Evolutionary conservation across 2,113 vertebrate species (phyloP).

Genomic region (Daphoenositta chrysoptera): DNA sequence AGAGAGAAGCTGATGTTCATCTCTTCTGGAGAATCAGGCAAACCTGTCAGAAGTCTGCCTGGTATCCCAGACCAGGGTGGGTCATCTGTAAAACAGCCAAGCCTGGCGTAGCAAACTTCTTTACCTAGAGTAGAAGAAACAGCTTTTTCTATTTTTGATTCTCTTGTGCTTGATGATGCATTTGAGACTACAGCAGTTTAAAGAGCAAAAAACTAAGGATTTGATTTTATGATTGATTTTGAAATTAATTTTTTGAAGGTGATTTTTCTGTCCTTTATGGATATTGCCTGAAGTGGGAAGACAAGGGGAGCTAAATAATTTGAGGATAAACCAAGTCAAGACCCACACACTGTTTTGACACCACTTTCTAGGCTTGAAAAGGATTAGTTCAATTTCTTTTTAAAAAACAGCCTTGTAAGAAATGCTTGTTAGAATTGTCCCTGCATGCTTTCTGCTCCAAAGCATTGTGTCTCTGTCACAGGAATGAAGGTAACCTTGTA

Average conservation of each 20-base stretch:
- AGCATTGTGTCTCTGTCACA: not conserved
- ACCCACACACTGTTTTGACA: not conserved
- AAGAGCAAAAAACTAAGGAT: not conserved
- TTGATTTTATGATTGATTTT: not conserved
- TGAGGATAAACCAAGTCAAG: not conserved
- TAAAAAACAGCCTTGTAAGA: not conserved
- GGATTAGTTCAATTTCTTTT: not conserved
- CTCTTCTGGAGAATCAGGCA: conserved; percentile 73
- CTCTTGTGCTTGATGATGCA: not conserved
- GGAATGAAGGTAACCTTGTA: not conserved
- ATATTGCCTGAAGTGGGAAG: not conserved
- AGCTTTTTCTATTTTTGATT: not conserved
- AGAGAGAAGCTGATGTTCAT: conserved; percentile 79
- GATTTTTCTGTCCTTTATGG: not conserved
- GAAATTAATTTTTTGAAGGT: not conserved
- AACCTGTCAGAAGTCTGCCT: conserved; percentile 68
- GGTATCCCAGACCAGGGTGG: conserved; percentile 76
- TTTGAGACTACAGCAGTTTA: not conserved
- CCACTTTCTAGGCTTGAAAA: not conserved
- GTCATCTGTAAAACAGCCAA: conserved; percentile 78
- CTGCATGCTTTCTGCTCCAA: not conserved
- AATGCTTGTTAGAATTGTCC: not conserved
- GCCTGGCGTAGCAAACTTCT: conserved; percentile 72
- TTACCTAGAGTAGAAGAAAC: not conserved
- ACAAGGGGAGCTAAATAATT: not conserved